Evolutionary conservation across 2,113 vertebrate genomes (phyloP).

Genomic region (Hymenochirus boettgeri): DNA sequence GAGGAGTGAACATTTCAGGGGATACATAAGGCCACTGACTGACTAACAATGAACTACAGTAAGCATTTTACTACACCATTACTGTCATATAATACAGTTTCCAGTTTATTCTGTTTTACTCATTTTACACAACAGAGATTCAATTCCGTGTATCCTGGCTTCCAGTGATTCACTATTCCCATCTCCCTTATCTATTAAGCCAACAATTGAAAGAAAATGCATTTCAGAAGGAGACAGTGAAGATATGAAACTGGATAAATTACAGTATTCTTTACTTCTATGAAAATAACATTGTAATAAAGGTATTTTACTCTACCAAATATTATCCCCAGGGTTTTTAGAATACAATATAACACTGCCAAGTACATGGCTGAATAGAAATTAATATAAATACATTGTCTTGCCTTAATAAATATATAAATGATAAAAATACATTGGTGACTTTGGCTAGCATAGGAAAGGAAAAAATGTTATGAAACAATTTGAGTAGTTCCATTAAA

Average conservation of each 20-base stretch:
- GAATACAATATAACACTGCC: background rate
- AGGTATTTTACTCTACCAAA: background rate
- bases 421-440: too few relatives aligned
- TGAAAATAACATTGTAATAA: constrained; percentile 10
- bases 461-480: too few relatives aligned
- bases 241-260: constrained; percentile 27
- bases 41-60: background rate
- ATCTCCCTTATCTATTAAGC: constrained; percentile 41
- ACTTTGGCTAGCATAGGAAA: too few relatives aligned
- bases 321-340: background rate
- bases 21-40: too few relatives aligned
- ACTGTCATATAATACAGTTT: constrained; percentile 25
- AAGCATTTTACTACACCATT: constrained; percentile 17
- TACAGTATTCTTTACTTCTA: constrained; percentile 9
- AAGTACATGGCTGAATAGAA: background rate
- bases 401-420: too few relatives aligned
- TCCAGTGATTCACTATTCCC: constrained; percentile 33
- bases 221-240: constrained; percentile 29
- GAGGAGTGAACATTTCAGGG: too few relatives aligned
- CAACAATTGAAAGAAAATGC: constrained; percentile 35
- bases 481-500: too few relatives aligned
- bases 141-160: constrained; percentile 32
- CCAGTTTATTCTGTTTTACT: constrained; percentile 28
- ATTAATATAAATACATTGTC: too few relatives aligned
- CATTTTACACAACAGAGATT: constrained; percentile 38